These are phyloP conservation scores for Alca torda DNA, from an alignment of 2,797 vertebrate genomes.

Conservation along the genomic window DNA sequence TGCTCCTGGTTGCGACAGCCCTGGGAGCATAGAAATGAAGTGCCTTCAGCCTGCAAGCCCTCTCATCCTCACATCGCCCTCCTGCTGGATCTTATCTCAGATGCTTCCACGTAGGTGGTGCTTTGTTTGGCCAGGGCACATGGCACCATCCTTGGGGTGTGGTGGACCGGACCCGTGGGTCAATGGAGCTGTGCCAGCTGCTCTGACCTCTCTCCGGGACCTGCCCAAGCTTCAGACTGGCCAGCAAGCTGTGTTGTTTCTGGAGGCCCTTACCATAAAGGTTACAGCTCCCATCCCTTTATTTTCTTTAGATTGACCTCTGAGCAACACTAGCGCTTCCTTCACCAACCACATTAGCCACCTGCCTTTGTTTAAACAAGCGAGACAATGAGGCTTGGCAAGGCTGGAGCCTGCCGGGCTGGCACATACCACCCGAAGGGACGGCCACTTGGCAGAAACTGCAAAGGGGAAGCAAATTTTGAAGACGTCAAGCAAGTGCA, in stretches of 20 bases:
- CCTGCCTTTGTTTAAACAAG: neutral
- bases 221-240: neutral
- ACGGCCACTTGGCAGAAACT: neutral
- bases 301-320: neutral
- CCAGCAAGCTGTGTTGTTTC: neutral
- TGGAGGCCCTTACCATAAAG: neutral
- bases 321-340: fast-evolving
- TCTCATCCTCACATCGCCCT: neutral
- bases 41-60: neutral
- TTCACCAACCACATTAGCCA: fast-evolving
- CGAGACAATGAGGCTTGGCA: fast-evolving
- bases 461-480: neutral
- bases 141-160: fast-evolving
- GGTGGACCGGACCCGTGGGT: neutral
- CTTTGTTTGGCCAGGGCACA: neutral
- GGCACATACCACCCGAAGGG: neutral
- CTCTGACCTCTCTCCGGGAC: neutral
- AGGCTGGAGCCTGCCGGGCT: neutral
- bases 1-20: neutral
- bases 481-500: fast-evolving
- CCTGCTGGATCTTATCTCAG: neutral
- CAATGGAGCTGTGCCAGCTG: neutral
- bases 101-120: neutral
- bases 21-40: neutral
- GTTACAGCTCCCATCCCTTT: neutral